Evolutionary conservation across 2,797 vertebrate species (phyloP).

Genomic region (Clamator glandarius): DNA sequence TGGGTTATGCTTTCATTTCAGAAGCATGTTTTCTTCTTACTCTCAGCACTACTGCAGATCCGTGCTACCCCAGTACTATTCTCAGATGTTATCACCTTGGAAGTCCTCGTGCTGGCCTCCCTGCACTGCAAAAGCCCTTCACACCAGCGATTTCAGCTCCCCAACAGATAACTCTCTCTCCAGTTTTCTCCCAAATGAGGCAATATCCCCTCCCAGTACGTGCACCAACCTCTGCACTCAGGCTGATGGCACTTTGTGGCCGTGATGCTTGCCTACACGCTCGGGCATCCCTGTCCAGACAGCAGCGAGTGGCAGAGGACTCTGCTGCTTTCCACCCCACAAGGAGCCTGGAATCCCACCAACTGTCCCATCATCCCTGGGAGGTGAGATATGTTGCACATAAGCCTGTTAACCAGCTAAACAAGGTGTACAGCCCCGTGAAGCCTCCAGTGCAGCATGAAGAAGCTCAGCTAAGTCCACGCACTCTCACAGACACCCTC

Average conservation of each 20-base stretch:
- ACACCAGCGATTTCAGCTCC: background rate
- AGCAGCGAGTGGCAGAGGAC: background rate
- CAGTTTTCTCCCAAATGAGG: background rate
- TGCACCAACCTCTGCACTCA: background rate
- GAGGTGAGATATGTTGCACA: rapidly evolving
- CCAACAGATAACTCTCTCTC: background rate
- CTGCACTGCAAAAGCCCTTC: background rate
- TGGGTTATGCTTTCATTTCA: background rate
- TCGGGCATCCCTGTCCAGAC: background rate
- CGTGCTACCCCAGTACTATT: background rate
- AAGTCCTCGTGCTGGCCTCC: background rate
- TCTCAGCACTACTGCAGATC: background rate
- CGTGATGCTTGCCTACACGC: background rate
- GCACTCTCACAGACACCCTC: background rate
- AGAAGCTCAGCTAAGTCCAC: background rate
- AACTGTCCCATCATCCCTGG: rapidly evolving
- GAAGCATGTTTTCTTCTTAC: background rate
- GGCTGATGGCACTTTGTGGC: background rate
- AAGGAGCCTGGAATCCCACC: background rate
- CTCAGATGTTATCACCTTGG: background rate
- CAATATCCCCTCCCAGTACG: background rate
- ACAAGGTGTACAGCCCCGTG: background rate
- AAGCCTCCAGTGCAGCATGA: background rate
- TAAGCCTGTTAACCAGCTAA: background rate
- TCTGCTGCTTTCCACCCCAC: background rate